A percentile compares a stretch with the other conserved stretches of the same genome.
Evolutionary conservation across 2,113 vertebrate genomes (phyloP).

Genomic region (Tragulus kanchil): DNA sequence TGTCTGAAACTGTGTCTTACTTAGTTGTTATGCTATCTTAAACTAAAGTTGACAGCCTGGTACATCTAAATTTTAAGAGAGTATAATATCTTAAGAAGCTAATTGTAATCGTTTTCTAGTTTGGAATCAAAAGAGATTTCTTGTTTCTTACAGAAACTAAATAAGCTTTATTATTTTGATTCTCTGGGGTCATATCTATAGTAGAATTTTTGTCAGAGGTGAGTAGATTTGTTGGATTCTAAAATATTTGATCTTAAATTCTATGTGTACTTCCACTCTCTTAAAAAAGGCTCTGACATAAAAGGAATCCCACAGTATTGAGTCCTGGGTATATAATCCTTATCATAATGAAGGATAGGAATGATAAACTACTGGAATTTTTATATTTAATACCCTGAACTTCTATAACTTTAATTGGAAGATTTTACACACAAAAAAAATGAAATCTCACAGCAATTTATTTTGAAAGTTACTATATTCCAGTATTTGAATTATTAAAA

Average conservation of each 20-base stretch:
- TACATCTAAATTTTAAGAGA: constrained; percentile 27
- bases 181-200: not conserved
- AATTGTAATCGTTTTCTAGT: not conserved
- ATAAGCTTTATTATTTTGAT: constrained; percentile 8
- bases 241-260: constrained; percentile 42
- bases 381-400: not conserved
- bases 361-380: constrained; percentile 12
- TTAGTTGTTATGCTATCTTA: not conserved
- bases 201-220: constrained; percentile 6
- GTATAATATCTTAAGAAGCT: not conserved
- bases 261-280: not conserved
- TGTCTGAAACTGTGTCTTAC: not conserved
- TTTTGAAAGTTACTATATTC: not conserved
- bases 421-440: not conserved
- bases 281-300: not conserved
- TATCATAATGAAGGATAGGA: not conserved
- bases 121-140: not conserved
- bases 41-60: not conserved
- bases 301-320: not conserved
- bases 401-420: not conserved
- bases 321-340: constrained; percentile 11
- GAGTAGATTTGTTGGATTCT: not conserved
- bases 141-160: constrained; percentile 19
- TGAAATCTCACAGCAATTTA: not conserved
- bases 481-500: not conserved